Evolutionary conservation across 2,113 vertebrate genomes (phyloP).

Genomic region (Melanostigma gelatinosum): DNA sequence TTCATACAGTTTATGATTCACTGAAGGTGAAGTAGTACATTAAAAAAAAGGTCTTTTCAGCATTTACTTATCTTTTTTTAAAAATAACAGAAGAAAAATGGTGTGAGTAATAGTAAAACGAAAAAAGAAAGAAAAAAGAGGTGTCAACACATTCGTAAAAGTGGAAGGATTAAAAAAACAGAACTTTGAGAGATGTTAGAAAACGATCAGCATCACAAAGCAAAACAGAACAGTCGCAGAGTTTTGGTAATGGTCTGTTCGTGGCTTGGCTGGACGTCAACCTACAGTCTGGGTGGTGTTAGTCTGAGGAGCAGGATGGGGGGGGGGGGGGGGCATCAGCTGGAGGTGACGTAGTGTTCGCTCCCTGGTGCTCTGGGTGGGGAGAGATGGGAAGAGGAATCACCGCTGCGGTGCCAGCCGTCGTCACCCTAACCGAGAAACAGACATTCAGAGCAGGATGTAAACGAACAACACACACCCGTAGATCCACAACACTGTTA

Average conservation of each 20-base stretch:
- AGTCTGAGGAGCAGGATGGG: not conserved
- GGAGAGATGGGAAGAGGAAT: not conserved
- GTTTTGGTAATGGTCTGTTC: not conserved
- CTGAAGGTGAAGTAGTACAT: slow-evolving; percentile 2
- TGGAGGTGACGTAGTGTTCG: not conserved
- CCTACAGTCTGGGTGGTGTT: slow-evolving; percentile 10
- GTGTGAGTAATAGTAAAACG: slow-evolving; percentile 8
- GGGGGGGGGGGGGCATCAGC: slow-evolving; percentile 1
- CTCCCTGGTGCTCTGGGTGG: slow-evolving; percentile 6
- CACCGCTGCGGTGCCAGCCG: slow-evolving; percentile 7
- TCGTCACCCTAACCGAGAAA: slow-evolving; percentile 25
- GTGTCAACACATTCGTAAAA: slow-evolving; percentile 15
- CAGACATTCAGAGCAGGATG: not conserved
- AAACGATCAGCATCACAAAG: slow-evolving; percentile 7
- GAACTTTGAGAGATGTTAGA: accelerated
- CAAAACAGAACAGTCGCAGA: slow-evolving; percentile 1
- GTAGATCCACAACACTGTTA: not conserved
- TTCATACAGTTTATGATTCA: not conserved
- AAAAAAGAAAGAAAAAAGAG: not conserved
- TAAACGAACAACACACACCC: not conserved
- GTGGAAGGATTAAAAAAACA: not conserved
- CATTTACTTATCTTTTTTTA: slow-evolving; percentile 4
- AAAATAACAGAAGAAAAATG: slow-evolving; percentile 11
- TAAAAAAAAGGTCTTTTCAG: slow-evolving; percentile 13
- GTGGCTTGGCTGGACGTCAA: not conserved